phyloP scores from a whole-genome alignment of 1,140 invertebrate genomes.

The Drosophila parvula region DNA sequence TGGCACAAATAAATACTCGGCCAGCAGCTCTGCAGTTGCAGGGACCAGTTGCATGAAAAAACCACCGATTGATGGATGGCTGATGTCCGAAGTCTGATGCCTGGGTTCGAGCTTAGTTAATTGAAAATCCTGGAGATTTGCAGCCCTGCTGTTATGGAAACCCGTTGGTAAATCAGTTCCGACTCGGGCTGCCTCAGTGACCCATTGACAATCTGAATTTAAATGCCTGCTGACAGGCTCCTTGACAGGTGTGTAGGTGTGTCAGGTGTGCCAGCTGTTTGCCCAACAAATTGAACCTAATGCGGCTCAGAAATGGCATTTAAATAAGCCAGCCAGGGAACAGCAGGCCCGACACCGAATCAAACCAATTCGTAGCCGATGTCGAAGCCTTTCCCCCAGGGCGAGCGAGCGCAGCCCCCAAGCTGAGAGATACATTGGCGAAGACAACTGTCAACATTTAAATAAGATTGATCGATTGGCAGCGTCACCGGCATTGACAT shows the following conservation, averaged over 20 bases:
- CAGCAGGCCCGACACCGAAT: conserved; percentile 2
- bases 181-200: conserved; percentile 39
- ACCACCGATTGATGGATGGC: conserved; percentile 42
- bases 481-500: conserved; percentile 42
- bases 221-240: conserved; percentile 41
- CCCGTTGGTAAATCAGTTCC: conserved; percentile 11
- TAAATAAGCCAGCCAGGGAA: conserved; percentile 50
- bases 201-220: conserved; percentile 46
- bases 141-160: conserved; percentile 13
- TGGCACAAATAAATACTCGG: conserved; percentile 50
- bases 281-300: conserved; percentile 77
- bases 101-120: conserved; percentile 26
- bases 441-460: conserved; percentile 82
- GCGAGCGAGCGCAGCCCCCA: conserved; percentile 53
- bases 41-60: conserved; percentile 19
- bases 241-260: neutral
- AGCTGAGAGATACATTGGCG: conserved; percentile 63
- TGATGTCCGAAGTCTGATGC: conserved; percentile 9
- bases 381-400: conserved; percentile 58
- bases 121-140: conserved; percentile 52
- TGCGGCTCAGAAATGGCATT: conserved; percentile 69
- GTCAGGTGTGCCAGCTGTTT: conserved; percentile 65
- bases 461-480: conserved; percentile 81
- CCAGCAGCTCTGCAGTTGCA: conserved; percentile 32
- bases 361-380: conserved; percentile 6